Percentiles rank a stretch among this genome's conserved stretches.
Conservation (phyloP, 2,113 vertebrate genomes). For the Orientallactaga bullata region DNA sequence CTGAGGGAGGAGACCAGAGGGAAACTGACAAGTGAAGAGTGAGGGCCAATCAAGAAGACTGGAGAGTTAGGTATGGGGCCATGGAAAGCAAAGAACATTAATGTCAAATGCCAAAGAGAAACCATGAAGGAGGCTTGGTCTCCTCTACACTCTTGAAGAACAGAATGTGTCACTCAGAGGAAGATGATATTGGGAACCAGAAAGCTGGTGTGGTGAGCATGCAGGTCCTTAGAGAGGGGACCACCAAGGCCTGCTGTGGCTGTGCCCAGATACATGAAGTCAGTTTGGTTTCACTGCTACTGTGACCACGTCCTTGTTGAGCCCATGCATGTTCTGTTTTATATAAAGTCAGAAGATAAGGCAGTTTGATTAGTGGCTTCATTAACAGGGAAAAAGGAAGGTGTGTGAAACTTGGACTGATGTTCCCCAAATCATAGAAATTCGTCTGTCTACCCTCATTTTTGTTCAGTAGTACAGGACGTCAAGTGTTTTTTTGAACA, state of each 20-base stretch:
- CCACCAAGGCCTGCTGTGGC: no score
- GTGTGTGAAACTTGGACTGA: no score
- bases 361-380: neutral
- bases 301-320: neutral
- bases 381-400: neutral
- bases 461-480: neutral
- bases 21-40: neutral
- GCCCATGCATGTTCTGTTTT: neutral
- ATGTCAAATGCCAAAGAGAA: neutral
- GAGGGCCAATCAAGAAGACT: no score
- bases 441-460: neutral
- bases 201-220: neutral
- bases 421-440: neutral
- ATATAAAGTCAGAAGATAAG: neutral
- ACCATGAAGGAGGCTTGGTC: neutral
- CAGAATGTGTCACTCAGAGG: no score
- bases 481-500: conserved; percentile 25
- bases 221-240: neutral
- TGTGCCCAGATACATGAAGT: rapidly evolving
- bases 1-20: neutral
- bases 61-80: neutral
- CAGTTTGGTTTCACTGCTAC: rapidly evolving
- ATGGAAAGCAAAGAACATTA: rapidly evolving
- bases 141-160: neutral
- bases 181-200: rapidly evolving